Percentiles rank a stretch among this genome's conserved stretches.
These are phyloP conservation scores for Pollenia amentaria DNA, from an alignment of 2,888 invertebrate species.

Conservation along the genomic window DNA sequence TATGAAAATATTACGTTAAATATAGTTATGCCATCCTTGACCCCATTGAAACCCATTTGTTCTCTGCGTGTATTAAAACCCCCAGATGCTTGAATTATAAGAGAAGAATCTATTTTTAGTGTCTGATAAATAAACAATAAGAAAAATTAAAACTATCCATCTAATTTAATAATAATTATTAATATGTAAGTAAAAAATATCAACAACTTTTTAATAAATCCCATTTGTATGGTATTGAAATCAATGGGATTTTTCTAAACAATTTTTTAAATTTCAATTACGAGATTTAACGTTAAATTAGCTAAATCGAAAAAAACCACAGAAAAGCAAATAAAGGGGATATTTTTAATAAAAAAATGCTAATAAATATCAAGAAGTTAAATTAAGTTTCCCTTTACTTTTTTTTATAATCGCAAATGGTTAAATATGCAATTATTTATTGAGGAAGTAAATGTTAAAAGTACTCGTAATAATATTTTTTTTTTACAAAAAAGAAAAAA, in stretches of 20 bases:
- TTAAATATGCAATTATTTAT: slow-evolving; percentile 11
- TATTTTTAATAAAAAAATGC: slow-evolving; percentile 9
- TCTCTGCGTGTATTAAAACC: too few relatives aligned
- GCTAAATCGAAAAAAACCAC: slow-evolving; percentile 17
- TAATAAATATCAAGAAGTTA: slow-evolving; percentile 6
- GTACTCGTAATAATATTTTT: background rate
- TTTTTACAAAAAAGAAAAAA: background rate
- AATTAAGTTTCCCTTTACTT: slow-evolving; percentile 24
- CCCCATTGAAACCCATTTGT: too few relatives aligned
- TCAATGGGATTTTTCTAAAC: slow-evolving; percentile 6
- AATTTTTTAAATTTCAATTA: slow-evolving; percentile 7
- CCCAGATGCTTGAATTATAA: too few relatives aligned
- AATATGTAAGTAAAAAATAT: background rate
- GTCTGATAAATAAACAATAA: too few relatives aligned
- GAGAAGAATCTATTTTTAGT: too few relatives aligned
- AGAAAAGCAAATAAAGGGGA: background rate
- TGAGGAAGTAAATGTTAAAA: slow-evolving; percentile 37
- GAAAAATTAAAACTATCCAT: too few relatives aligned
- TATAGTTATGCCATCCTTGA: too few relatives aligned
- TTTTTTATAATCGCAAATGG: slow-evolving; percentile 26
- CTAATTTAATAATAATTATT: too few relatives aligned
- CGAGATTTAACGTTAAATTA: slow-evolving; percentile 3
- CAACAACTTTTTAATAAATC: background rate
- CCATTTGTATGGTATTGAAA: background rate
- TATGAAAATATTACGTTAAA: too few relatives aligned